Percentiles rank a stretch among this genome's conserved stretches.
Evolutionary conservation across 1,140 invertebrate species (phyloP).

Genomic region (Lutraria rhynchaena): DNA sequence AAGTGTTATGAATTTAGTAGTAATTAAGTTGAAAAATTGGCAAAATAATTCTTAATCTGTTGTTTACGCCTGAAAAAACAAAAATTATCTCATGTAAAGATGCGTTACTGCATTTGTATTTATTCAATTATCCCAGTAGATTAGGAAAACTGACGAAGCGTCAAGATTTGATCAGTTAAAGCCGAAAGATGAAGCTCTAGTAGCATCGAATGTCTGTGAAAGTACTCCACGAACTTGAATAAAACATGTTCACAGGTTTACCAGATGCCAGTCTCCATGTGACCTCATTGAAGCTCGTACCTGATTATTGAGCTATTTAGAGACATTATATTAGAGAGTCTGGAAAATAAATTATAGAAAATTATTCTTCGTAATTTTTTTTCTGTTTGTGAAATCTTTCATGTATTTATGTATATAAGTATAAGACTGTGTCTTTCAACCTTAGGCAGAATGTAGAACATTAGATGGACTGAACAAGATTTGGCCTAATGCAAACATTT

Average conservation of each 20-base stretch:
- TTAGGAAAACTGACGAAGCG: slow-evolving; percentile 47
- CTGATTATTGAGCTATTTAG: slow-evolving; percentile 39
- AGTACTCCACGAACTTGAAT: slow-evolving; percentile 25
- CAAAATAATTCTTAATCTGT: slow-evolving; percentile 26
- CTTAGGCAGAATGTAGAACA: too few relatives aligned
- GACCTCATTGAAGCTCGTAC: slow-evolving; percentile 18
- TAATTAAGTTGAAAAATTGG: slow-evolving; percentile 26
- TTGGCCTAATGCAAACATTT: too few relatives aligned
- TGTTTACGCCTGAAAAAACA: slow-evolving; percentile 14
- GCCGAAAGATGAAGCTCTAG: slow-evolving; percentile 23
- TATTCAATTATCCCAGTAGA: slow-evolving; percentile 41
- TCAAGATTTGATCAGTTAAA: slow-evolving; percentile 29
- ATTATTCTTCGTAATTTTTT: neutral
- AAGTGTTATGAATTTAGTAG: neutral
- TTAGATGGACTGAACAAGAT: too few relatives aligned
- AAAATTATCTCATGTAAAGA: slow-evolving; percentile 30
- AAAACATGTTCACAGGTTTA: slow-evolving; percentile 33
- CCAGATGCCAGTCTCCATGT: slow-evolving; percentile 34
- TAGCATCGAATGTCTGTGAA: slow-evolving; percentile 33
- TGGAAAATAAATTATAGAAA: slow-evolving; percentile 38
- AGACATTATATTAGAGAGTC: neutral
- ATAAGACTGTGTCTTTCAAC: too few relatives aligned
- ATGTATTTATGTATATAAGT: too few relatives aligned
- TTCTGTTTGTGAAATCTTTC: too few relatives aligned
- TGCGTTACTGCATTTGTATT: slow-evolving; percentile 37